phyloP scores from a whole-genome alignment of 2,888 invertebrate genomes.

The Meganola albula region DNA sequence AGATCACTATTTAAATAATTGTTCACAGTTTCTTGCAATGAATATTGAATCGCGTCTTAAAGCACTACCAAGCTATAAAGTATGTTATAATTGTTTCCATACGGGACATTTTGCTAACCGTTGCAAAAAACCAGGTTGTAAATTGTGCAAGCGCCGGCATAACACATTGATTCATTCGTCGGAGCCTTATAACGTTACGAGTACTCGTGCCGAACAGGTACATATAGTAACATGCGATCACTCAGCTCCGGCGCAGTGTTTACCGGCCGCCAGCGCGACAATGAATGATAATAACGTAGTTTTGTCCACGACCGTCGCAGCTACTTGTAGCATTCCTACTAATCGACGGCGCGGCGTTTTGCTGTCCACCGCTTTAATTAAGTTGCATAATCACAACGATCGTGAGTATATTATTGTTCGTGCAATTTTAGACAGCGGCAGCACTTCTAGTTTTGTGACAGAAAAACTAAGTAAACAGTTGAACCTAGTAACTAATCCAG shows the following conservation, averaged over 20 bases:
- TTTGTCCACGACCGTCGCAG: not conserved
- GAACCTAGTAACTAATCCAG: not conserved
- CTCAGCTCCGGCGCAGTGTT: no score
- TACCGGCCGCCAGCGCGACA: slow-evolving; percentile 4
- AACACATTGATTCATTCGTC: slow-evolving; percentile 23
- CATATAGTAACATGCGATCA: no score
- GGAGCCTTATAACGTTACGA: no score
- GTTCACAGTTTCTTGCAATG: slow-evolving; percentile 19
- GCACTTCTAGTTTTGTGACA: slow-evolving; percentile 3
- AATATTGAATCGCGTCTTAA: slow-evolving; percentile 7
- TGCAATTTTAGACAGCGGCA: slow-evolving; percentile 2
- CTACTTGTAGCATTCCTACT: not conserved
- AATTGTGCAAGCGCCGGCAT: slow-evolving; percentile 20
- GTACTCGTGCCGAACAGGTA: no score
- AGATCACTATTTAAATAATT: slow-evolving; percentile 25
- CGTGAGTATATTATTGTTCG: not conserved
- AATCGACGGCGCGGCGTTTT: not conserved
- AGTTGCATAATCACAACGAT: not conserved
- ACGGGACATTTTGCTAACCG: slow-evolving; percentile 18
- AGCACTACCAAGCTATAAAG: slow-evolving; percentile 12
- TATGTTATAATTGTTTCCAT: slow-evolving; percentile 21
- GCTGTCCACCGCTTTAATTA: slow-evolving; percentile 2
- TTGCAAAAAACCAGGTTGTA: slow-evolving; percentile 18
- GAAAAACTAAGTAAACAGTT: slow-evolving; percentile 4
- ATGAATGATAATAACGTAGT: no score